Conservation (phyloP, 2,888 invertebrate species). For the Orchestes rusci region DNA sequence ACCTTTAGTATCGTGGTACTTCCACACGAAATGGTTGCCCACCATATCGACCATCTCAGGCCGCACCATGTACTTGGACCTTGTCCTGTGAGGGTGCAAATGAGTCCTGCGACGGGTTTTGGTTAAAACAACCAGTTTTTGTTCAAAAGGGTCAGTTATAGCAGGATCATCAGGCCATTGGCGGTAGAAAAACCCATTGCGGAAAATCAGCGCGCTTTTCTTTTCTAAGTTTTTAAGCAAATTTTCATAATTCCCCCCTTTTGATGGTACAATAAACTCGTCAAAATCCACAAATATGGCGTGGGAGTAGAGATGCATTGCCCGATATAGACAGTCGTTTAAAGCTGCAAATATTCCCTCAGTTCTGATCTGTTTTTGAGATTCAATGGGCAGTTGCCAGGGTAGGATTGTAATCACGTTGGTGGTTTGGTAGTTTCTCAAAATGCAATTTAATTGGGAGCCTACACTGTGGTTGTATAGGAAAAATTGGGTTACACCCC, state of each 20-base stretch:
- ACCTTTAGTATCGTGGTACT: slow-evolving; percentile 61
- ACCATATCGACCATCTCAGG: slow-evolving; percentile 80
- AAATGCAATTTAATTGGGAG: slow-evolving; percentile 65
- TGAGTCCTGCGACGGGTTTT: slow-evolving; percentile 76
- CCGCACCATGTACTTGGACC: slow-evolving; percentile 83
- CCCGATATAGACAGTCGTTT: slow-evolving; percentile 88
- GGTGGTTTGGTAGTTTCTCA: slow-evolving; percentile 39
- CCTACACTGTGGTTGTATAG: slow-evolving; percentile 88
- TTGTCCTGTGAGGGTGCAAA: slow-evolving; percentile 82
- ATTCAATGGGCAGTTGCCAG: slow-evolving; percentile 80
- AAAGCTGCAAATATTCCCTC: slow-evolving; percentile 88
- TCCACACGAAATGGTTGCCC: slow-evolving; percentile 95
- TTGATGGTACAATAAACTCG: slow-evolving; percentile 78
- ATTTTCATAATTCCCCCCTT: slow-evolving; percentile 30
- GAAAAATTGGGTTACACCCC: slow-evolving; percentile 82
- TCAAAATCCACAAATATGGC: slow-evolving; percentile 82
- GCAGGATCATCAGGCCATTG: slow-evolving; percentile 69
- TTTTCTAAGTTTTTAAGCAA: not conserved
- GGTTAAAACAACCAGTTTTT: slow-evolving; percentile 62
- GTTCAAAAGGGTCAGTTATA: slow-evolving; percentile 49
- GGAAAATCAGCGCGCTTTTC: slow-evolving; percentile 49
- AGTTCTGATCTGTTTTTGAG: slow-evolving; percentile 85
- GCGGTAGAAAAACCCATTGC: slow-evolving; percentile 77
- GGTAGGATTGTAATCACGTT: slow-evolving; percentile 66
- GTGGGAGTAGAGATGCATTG: slow-evolving; percentile 77